Base-by-base conservation (phyloP, 2,888 invertebrate species). In the Stictocephala bisonia region DNA sequence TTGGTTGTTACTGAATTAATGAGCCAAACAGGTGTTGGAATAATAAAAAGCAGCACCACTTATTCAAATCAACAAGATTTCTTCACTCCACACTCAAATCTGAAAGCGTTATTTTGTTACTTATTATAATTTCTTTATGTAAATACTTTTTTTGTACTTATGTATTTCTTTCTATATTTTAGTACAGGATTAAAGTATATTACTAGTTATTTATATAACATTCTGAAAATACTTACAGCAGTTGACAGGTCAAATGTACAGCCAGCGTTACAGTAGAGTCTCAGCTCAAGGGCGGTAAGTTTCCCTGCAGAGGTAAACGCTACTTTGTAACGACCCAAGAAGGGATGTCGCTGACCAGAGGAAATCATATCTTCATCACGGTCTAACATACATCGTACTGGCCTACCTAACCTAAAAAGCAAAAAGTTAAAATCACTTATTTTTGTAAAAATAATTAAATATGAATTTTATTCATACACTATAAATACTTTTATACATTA, bases 291-390 rank as follows among this genome's bases (percentile, higher is more conserved):
- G 1, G 90, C 96, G 44, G 89, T 86, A 60, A 98, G 88, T 80
- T 89, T 88, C 1, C 97, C 97, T 68, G 89, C 87, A 29, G 89
- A 88, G 29, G 89, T 90, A 79, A 93, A 93, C 2, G 91, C 94
- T 22, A 92, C 90, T 86, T 94, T 94, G 82, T 97, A 98, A 82
- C 91, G 92, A 4, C 77, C 79, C 13, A 92, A 85, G 83, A 95
- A 96, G 0, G 98, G 97, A 87, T 98, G 96, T 75, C 98, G 87
- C 0, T 91, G 92, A 3, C 97, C 98, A 0, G 93, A 92, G 80
- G 92, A 90, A 78, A 91, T 85, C 94, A 98, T 98, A 82, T 98
- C 98, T 85, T 97, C 97, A 80, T 97, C 95, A 75, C 98, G 88
- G 83, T 97, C 97, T 68, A 98, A 84, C 90, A 95, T 94, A 77